Percentiles rank a stretch among this genome's conserved stretches.
phyloP scores from a whole-genome alignment of 2,113 vertebrate species.

The Silurus meridionalis region DNA sequence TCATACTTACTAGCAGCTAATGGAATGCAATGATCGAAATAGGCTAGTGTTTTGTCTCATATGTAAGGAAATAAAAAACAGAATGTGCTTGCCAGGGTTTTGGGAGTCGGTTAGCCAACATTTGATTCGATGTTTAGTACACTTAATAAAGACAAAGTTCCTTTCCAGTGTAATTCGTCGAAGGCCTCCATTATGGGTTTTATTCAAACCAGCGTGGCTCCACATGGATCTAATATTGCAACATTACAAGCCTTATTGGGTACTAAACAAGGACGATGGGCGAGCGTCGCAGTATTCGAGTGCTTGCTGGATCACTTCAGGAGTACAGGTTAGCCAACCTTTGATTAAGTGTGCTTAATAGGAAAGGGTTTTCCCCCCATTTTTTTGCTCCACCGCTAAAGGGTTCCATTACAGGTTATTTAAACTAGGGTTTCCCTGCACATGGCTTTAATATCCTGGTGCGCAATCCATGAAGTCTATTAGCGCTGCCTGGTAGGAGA shows the following conservation, averaged over 20 bases:
- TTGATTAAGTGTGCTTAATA: conserved; percentile 39
- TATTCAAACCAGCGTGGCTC: conserved; percentile 31
- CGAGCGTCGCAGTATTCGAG: background rate
- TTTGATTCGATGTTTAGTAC: conserved; percentile 18
- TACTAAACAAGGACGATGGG: conserved; percentile 21
- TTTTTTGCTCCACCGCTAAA: background rate
- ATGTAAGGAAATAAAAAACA: background rate
- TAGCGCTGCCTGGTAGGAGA: conserved; percentile 46
- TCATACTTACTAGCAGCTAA: background rate
- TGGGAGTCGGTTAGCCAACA: conserved; percentile 15
- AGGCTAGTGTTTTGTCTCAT: background rate
- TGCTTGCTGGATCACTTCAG: conserved; percentile 7
- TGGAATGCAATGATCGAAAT: background rate
- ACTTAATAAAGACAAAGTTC: conserved; percentile 31
- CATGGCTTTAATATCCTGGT: conserved; percentile 55
- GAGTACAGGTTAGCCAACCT: conserved; percentile 21
- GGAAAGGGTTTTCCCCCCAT: background rate
- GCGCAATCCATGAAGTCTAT: conserved; percentile 36
- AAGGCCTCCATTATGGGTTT: conserved; percentile 9
- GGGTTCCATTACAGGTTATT: conserved; percentile 48
- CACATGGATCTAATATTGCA: conserved; percentile 33
- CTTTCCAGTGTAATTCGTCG: conserved; percentile 14
- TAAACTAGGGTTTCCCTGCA: conserved; percentile 44
- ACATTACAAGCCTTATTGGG: conserved; percentile 22
- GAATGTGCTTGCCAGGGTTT: background rate